Percentiles rank a stretch among this genome's conserved stretches.
Evolutionary conservation across 2,797 vertebrate genomes (phyloP).

Genomic region (Hemitrygon akajei): DNA sequence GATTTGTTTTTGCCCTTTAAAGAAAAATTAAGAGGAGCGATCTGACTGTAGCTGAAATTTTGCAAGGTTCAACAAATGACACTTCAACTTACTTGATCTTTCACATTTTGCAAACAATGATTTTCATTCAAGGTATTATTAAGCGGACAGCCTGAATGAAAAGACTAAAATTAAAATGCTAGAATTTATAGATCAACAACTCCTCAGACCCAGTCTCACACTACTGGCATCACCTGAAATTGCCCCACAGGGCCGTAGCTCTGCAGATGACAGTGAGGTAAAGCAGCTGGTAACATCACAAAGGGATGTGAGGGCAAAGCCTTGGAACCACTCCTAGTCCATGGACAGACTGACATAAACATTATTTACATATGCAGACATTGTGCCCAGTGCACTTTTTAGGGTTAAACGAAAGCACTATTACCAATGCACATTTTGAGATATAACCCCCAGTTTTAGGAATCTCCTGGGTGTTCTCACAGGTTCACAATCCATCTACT

Average conservation of each 20-base stretch:
- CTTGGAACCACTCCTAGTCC: too few relatives aligned
- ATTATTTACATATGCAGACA: too few relatives aligned
- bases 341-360: too few relatives aligned
- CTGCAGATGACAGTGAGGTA: neutral
- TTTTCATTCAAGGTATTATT: neutral
- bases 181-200: neutral
- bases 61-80: neutral
- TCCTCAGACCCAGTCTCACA: neutral
- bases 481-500: too few relatives aligned
- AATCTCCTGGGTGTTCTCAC: neutral
- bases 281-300: neutral
- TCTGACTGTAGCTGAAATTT: neutral
- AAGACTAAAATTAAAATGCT: neutral
- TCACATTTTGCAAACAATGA: neutral
- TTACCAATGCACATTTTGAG: neutral
- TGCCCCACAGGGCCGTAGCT: neutral
- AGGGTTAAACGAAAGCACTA: too few relatives aligned
- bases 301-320: neutral
- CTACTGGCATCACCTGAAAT: too few relatives aligned
- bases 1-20: neutral
- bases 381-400: too few relatives aligned
- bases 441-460: neutral
- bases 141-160: neutral
- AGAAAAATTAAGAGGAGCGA: neutral
- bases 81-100: neutral